Conservation (phyloP, 2,888 invertebrate genomes). For the Drosophila algonquin region DNA sequence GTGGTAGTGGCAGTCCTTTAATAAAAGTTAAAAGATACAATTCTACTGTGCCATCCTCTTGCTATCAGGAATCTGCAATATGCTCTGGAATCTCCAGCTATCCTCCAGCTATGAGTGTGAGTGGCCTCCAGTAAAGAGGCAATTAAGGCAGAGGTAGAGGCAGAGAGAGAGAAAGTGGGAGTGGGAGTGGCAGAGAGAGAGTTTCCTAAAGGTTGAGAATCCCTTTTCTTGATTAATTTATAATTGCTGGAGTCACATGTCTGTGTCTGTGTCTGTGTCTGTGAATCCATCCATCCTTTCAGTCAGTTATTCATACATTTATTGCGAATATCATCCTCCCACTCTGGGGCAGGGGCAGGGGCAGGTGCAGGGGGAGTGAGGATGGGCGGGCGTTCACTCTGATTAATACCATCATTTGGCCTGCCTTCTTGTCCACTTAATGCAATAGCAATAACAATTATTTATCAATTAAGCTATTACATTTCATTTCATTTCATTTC, state of each 20-base stretch:
- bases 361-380: neutral
- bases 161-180: too few species aligned
- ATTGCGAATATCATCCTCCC: neutral
- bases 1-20: too few species aligned
- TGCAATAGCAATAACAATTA: slow-evolving; percentile 67
- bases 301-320: neutral
- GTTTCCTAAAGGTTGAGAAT: neutral
- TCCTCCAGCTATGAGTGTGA: too few species aligned
- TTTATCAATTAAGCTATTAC: slow-evolving; percentile 72
- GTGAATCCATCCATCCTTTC: neutral
- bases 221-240: neutral
- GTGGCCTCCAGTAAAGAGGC: neutral
- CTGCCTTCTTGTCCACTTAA: slow-evolving; percentile 37
- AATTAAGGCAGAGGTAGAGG: too few species aligned
- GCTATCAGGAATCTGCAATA: too few species aligned
- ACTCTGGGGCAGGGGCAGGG: neutral
- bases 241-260: neutral
- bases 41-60: too few species aligned
- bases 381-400: neutral
- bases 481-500: slow-evolving; percentile 55
- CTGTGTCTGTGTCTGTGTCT: neutral
- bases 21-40: too few species aligned
- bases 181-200: neutral
- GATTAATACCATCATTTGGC: slow-evolving; percentile 13
- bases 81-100: too few species aligned